Evolutionary conservation across 2,888 invertebrate species (phyloP), one percentile per base, ranked within the genome.

Genomic region (Antheraea yamamai): DNA sequence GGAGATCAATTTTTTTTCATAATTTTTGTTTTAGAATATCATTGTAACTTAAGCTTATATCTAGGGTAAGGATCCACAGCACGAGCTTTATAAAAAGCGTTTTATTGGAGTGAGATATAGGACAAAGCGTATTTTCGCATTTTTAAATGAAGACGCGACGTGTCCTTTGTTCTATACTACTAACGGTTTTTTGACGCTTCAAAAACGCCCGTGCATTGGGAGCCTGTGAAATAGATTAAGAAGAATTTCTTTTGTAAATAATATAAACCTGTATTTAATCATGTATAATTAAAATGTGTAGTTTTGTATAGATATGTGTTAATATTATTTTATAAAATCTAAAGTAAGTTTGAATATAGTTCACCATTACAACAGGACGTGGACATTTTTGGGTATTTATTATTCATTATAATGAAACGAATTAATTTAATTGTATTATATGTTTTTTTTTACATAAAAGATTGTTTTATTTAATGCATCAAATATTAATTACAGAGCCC

Each of bases 231-330:
- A 10, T 70, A 35, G 39, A 70, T n/a, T 10, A n/a, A 39, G 6
- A 26, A 39, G 6, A 26, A 47, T 47, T 47, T 47, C 47, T 39
- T 70, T 70, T 39, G 70, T 70, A 70, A 70, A 70, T 70, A 70
- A 70, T 39, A 39, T 70, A n/a, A n/a, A 39, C 20, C 26, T 61
- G 66, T 39, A 71, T 72, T 58, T 64, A 73, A 73, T 73, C 23
- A 20, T 64, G 26, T 72, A 16, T 75, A 66, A 75, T 35, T 14
- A 55, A 47, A 16, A 35, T 64, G 26, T 30, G 39, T 72, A 73
- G 26, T 73, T 73, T 70, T 70, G 71, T 74, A 35, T 55, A 68
- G 30, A 47, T 64, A 26, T 64, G 51, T 23, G 51, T 61, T 61
- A 61, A 73, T 23, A 61, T 61, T 73, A 55, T 61, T 39, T 39